Percentiles rank a stretch among this genome's conserved stretches.
phyloP scores from a whole-genome alignment of 2,888 invertebrate genomes.

The Ophioninae sp. region DNA sequence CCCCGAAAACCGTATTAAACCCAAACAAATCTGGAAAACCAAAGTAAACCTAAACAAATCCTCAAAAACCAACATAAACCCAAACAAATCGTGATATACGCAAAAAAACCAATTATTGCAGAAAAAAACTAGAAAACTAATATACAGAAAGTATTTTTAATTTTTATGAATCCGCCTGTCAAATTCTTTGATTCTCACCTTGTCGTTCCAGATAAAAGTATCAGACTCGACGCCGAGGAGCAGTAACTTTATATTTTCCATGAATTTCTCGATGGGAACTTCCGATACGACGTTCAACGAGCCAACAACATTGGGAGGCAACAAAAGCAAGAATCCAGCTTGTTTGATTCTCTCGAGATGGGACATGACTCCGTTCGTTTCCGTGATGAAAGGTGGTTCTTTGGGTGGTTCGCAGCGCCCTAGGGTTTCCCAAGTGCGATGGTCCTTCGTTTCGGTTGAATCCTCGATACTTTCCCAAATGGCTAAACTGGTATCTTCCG shows the following conservation, averaged over 20 bases:
- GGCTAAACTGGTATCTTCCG: not conserved
- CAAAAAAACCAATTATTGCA: too few relatives aligned
- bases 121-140: too few relatives aligned
- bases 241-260: conserved; percentile 73
- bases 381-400: conserved; percentile 72
- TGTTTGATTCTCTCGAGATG: conserved; percentile 74
- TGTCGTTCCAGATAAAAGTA: conserved; percentile 70
- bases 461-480: conserved; percentile 39
- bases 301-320: conserved; percentile 65
- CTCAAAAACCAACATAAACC: too few relatives aligned
- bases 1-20: too few relatives aligned
- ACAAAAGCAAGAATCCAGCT: conserved; percentile 66
- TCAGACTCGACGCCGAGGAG: conserved; percentile 77
- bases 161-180: too few relatives aligned
- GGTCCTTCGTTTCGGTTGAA: conserved; percentile 47
- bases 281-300: conserved; percentile 63
- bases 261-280: conserved; percentile 70
- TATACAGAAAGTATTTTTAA: too few relatives aligned
- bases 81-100: too few relatives aligned
- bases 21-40: too few relatives aligned
- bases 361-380: conserved; percentile 70
- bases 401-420: conserved; percentile 70
- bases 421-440: conserved; percentile 77
- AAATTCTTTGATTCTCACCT: too few relatives aligned
- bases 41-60: too few relatives aligned